Percentiles rank a stretch among this genome's conserved stretches.
These are phyloP conservation scores for Cichlasoma orientale DNA, from an alignment of 2,797 vertebrate genomes.

Conservation along the genomic window DNA sequence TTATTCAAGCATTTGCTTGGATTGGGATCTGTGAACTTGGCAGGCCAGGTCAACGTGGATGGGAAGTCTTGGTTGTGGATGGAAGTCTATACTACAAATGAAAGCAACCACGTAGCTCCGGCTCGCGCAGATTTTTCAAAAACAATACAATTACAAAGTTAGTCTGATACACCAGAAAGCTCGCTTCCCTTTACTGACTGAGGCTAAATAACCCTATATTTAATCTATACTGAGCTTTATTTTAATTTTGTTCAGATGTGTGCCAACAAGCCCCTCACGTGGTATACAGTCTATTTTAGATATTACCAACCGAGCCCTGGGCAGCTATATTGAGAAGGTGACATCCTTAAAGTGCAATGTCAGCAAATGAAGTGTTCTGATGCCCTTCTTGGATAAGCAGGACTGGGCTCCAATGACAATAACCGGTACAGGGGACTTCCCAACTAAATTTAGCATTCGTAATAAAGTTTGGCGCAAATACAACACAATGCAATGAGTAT, in stretches of 20 bases:
- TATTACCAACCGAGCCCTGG: neutral
- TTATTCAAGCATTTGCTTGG: neutral
- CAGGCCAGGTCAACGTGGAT: too few species aligned
- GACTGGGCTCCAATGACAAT: neutral
- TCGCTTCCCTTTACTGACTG: neutral
- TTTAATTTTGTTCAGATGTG: neutral
- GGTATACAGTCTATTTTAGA: conserved; percentile 25
- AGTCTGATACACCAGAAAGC: neutral
- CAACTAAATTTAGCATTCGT: neutral
- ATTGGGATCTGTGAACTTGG: too few species aligned
- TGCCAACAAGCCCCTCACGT: neutral
- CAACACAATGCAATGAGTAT: neutral
- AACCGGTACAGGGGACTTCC: neutral
- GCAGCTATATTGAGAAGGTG: conserved; percentile 55
- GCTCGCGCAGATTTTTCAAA: neutral
- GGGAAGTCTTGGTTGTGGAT: too few species aligned
- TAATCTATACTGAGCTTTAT: too few species aligned
- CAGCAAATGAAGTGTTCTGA: conserved; percentile 42
- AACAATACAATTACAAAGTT: neutral
- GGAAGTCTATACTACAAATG: neutral
- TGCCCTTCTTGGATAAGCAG: conserved; percentile 20
- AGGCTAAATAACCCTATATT: neutral
- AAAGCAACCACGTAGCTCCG: neutral
- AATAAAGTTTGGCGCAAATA: neutral
- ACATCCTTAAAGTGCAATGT: conserved; percentile 49